Evolutionary conservation across 2,888 invertebrate species (phyloP), one percentile per base, ranked within the genome.

Genomic region (Blastobasis adustella): DNA sequence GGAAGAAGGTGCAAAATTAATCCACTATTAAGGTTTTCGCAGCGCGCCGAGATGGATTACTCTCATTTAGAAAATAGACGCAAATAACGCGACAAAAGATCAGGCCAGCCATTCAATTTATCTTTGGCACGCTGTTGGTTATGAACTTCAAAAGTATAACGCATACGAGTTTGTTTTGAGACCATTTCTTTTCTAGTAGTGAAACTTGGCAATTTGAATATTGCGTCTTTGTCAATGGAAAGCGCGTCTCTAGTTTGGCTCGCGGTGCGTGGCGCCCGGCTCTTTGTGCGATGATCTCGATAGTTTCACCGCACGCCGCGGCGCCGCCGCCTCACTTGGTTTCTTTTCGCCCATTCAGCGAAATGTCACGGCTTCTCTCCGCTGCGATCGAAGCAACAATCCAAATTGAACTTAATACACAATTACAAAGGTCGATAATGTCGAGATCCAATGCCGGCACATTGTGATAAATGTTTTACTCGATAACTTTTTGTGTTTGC

Each of bases 281-380:
- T 74, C 76, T 76, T 76, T 79, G 73, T 73, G 71, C 69, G 72
- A 71, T 74, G 73, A 73, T 79, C 78, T 75, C 75, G 67, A 75
- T 73, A 76, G 76, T 80, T 80, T 79, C 79, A 76, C 76, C 68
- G 67, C 23, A 23, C 23, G 23, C 60, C 68, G 64, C 64, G 67
- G n/a, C 65, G 61, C 59, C 67, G 74, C 66, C 61, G 55, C 63
- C 63, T 63, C 61, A 57, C 62, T 65, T 63, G 55, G 58, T 60
- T 62, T 61, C 62, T 58, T 63, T 66, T 62, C 56, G 54, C 50
- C 57, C 58, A 57, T 57, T 57, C 53, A 58, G 47, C 57, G 53
- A 62, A 66, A 67, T 64, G 62, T 65, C 65, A 65, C 56, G 62
- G 63, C 58, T 66, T 58, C 53, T 51, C 52, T 59, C 52, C 49